Conservation (phyloP, 2,113 vertebrate species). For the Elachura formosa region DNA sequence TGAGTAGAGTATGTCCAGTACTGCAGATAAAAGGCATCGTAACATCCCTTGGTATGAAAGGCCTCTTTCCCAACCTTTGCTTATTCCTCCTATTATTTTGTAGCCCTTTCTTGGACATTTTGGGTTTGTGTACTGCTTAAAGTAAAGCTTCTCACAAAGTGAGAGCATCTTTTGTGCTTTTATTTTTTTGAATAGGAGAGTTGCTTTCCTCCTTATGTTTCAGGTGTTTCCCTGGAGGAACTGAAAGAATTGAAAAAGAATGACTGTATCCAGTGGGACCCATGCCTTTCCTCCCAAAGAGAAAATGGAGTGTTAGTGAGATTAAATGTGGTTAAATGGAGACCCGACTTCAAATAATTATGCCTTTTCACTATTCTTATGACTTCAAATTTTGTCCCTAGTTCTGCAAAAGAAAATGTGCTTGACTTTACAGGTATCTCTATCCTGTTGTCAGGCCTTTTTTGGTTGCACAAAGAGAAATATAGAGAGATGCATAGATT, state of each 20-base stretch:
- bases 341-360: neutral
- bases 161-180: neutral
- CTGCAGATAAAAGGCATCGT: neutral
- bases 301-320: neutral
- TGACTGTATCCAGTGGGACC: neutral
- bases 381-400: neutral
- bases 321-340: neutral
- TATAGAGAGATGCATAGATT: neutral
- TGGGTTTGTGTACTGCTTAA: neutral
- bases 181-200: neutral
- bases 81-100: neutral
- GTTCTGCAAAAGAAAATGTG: neutral
- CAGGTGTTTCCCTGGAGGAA: neutral
- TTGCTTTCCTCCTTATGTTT: neutral
- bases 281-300: neutral
- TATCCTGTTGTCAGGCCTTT: neutral
- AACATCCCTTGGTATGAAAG: neutral
- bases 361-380: neutral
- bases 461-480: neutral
- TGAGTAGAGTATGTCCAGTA: neutral
- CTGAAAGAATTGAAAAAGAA: neutral
- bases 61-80: neutral
- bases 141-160: neutral
- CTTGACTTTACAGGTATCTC: neutral
- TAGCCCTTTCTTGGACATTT: neutral